Evolutionary conservation across 2,113 vertebrate species (phyloP).

Genomic region (Alligator sinensis): DNA sequence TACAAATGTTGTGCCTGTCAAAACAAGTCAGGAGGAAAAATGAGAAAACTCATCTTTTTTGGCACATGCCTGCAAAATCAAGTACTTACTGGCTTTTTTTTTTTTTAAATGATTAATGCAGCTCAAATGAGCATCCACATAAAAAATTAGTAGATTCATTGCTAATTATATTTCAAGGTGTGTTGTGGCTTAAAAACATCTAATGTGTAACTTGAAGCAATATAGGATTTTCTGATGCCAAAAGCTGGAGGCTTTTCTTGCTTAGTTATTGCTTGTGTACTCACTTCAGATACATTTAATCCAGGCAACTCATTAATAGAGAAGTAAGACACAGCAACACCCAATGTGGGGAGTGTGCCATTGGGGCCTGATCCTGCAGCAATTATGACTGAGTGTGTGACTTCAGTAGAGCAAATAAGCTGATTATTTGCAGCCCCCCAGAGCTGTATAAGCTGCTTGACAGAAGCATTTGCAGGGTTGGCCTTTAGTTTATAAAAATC

Average conservation of each 20-base stretch:
- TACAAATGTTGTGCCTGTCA: slow-evolving; percentile 62
- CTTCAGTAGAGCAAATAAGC: neutral
- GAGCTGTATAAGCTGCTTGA: neutral
- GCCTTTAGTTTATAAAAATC: neutral
- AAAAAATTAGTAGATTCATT: neutral
- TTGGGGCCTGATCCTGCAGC: neutral
- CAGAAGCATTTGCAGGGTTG: neutral
- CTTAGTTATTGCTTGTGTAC: neutral
- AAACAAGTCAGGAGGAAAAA: slow-evolving; percentile 55
- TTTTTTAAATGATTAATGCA: neutral
- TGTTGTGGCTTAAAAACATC: neutral
- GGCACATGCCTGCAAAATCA: slow-evolving; percentile 6
- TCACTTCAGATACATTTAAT: slow-evolving; percentile 6
- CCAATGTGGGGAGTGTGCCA: slow-evolving; percentile 1
- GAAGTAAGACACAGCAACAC: neutral
- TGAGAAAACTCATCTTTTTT: neutral
- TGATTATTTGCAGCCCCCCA: neutral
- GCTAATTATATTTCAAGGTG: slow-evolving; percentile 28
- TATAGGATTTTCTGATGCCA: slow-evolving; percentile 1
- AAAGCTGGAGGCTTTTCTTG: slow-evolving; percentile 43
- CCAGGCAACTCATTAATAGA: neutral
- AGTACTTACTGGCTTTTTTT: neutral
- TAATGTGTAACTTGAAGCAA: neutral
- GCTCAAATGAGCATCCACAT: slow-evolving; percentile 44
- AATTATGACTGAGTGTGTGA: neutral